Evolutionary conservation across 2,888 invertebrate species (phyloP), one percentile per base, ranked within the genome.

Genomic region (Thera obeliscata): DNA sequence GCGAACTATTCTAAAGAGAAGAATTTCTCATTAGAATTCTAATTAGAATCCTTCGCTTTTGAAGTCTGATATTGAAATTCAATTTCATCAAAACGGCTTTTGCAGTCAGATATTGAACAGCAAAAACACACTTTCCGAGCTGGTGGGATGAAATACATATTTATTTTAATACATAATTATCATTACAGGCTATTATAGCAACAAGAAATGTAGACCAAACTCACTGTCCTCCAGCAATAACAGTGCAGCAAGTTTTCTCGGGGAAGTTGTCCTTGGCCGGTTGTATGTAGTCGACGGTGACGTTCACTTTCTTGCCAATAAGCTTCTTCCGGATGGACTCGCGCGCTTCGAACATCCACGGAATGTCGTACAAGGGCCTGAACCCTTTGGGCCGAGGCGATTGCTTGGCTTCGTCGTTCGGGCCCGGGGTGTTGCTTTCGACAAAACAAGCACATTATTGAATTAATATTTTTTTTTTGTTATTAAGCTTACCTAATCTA

Each of bases 331-430:
- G 95, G 49, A 99, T 94, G 86, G 97, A 99, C 91, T 99, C 99
- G 62, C 99, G 96, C 0, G 99, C 99, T 88, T 99, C 99, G 86
- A 97, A 99, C 98, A 99, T 98, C 96, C 97, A 98, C 1, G 99
- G 99, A 82, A 99, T 97, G 86, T 99, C 99, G 86, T 99, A 99
- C 0, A 99, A 94, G 0, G 99, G 98, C 79, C 98, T 96, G 75
- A 92, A 97, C 71, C 96, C 96, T 87, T 96, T 97, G 2, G 96
- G 94, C 71, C 96, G 94, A 11, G 95, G 95, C 0, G 95, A 90
- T n/a, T 94, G 91, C 80, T 96, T 96, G 12, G 94, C 95, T 76
- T 96, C 96, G 61, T 96, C 97, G 69, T 95, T 56, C 2, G 62
- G 69, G 1, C 41, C 95, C 46, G 93, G 88, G 69, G 88, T 91